A percentile compares a stretch with the other conserved stretches of the same genome.
phyloP scores from a whole-genome alignment of 1,140 invertebrate genomes.

The Grapholita molesta region DNA sequence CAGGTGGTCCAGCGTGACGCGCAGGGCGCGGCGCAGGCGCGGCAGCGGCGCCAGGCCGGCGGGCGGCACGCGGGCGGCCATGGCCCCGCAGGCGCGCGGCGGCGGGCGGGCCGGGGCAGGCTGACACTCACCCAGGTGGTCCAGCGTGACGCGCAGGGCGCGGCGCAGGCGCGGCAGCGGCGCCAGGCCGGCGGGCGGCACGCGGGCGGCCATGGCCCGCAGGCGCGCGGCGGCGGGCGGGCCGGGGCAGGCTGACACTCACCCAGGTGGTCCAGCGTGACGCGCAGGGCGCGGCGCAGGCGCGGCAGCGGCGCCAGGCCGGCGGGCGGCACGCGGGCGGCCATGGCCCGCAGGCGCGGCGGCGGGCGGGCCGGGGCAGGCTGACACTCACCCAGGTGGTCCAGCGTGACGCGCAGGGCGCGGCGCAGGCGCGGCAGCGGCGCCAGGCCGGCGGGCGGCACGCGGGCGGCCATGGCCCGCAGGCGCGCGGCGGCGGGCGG shows the following conservation, averaged over 20 bases:
- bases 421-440: constrained; percentile 85
- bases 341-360: constrained; percentile 86
- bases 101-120: too few relatives aligned
- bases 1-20: constrained; percentile 79
- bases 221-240: constrained; percentile 87
- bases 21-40: constrained; percentile 89
- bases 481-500: constrained; percentile 85
- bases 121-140: constrained; percentile 52
- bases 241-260: too few relatives aligned
- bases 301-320: constrained; percentile 85
- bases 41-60: constrained; percentile 85
- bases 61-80: constrained; percentile 89
- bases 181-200: constrained; percentile 86
- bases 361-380: constrained; percentile 67
- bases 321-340: constrained; percentile 87
- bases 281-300: constrained; percentile 90
- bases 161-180: constrained; percentile 85
- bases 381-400: constrained; percentile 45
- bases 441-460: constrained; percentile 86
- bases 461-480: constrained; percentile 87
- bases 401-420: constrained; percentile 87
- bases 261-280: constrained; percentile 75
- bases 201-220: constrained; percentile 87
- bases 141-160: constrained; percentile 88
- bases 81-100: constrained; percentile 87